These are phyloP conservation scores for Amazona guildingii DNA, from an alignment of 2,113 vertebrate genomes.

Conservation along the genomic window DNA sequence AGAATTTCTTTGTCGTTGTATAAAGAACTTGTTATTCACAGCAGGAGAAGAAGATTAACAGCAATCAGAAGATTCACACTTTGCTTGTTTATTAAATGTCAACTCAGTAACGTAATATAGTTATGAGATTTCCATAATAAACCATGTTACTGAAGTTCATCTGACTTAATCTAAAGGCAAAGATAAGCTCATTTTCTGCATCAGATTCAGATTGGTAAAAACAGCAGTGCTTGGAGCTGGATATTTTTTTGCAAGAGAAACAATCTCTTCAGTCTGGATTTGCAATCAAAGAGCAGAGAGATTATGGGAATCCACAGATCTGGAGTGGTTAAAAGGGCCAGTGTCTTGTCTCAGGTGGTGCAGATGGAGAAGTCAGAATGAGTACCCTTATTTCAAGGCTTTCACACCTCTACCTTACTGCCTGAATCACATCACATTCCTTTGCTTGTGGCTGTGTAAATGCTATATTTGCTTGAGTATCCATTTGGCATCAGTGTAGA, in stretches of 20 bases:
- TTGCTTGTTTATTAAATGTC: not conserved
- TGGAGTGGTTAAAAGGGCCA: not conserved
- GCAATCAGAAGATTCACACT: not conserved
- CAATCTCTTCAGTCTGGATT: not conserved
- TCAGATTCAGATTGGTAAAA: not conserved
- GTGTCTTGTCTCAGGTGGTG: not conserved
- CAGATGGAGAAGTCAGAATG: not conserved
- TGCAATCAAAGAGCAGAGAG: not conserved
- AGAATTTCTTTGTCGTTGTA: not conserved
- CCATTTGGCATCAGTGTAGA: not conserved
- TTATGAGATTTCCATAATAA: not conserved
- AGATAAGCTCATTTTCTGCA: not conserved
- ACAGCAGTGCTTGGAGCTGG: not conserved
- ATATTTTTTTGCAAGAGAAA: not conserved
- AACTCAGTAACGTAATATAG: not conserved
- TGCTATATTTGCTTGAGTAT: not conserved
- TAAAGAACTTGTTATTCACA: not conserved
- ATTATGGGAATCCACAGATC: not conserved
- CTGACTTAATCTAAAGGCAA: not conserved
- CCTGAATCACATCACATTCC: not conserved
- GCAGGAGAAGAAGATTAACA: not conserved
- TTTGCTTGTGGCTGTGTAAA: not conserved
- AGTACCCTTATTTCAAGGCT: not conserved
- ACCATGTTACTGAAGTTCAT: not conserved
- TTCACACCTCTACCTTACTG: not conserved